A percentile compares a stretch with the other conserved stretches of the same genome.
phyloP scores from a whole-genome alignment of 2,113 vertebrate species.

The Pedionomus torquatus region DNA sequence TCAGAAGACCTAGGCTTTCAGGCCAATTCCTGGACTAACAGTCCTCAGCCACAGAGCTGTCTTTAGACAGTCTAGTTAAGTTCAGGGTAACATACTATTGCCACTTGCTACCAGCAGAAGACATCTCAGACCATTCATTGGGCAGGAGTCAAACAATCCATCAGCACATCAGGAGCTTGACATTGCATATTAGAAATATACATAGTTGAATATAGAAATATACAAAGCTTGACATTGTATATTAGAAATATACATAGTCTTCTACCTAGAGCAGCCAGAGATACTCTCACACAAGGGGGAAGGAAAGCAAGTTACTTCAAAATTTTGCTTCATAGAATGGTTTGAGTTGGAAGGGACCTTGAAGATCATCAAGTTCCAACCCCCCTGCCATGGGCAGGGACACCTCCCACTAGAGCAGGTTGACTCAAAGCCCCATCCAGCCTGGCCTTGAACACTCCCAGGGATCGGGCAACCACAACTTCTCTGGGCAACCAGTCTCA shows the following conservation, averaged over 20 bases:
- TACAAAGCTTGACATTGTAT: not conserved
- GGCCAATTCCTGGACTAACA: not conserved
- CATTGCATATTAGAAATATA: not conserved
- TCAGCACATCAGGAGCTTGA: not conserved
- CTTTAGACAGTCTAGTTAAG: not conserved
- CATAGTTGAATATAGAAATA: not conserved
- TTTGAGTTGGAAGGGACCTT: too few relatives aligned
- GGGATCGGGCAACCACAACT: too few relatives aligned
- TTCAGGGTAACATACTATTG: not conserved
- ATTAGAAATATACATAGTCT: not conserved
- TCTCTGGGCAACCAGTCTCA: too few relatives aligned
- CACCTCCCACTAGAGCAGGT: too few relatives aligned
- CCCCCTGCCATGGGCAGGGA: too few relatives aligned
- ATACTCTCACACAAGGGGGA: not conserved
- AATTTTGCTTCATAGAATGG: not conserved
- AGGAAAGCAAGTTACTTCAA: not conserved
- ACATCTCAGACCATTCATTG: not conserved
- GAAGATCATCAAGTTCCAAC: too few relatives aligned
- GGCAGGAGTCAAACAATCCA: not conserved
- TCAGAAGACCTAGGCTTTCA: not conserved
- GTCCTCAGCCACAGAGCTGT: not conserved
- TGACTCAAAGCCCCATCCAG: too few relatives aligned
- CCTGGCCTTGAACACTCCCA: too few relatives aligned
- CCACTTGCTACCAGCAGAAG: not conserved
- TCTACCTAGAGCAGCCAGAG: not conserved